A percentile compares a stretch with the other conserved stretches of the same genome.
Conservation (phyloP, 2,797 vertebrate genomes). For the Lepilemur septentrionalis region DNA sequence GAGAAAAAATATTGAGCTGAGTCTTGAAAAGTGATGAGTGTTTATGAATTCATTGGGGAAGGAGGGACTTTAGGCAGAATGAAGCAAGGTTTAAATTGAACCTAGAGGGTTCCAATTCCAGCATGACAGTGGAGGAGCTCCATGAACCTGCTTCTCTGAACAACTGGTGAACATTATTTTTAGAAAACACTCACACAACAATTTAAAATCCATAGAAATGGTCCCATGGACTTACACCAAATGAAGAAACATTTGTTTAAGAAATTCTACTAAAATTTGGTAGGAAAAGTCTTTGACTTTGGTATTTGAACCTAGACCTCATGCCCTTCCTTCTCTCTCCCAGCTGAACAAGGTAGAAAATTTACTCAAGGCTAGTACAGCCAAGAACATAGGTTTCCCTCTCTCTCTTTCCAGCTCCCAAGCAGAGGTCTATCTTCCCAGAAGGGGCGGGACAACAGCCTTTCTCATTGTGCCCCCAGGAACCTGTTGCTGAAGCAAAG, state of each 20-base stretch:
- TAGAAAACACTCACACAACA: not conserved
- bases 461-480: not conserved
- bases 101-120: not conserved
- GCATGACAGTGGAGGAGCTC: not conserved
- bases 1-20: not conserved
- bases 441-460: too few relatives aligned
- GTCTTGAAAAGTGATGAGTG: not conserved
- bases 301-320: not conserved
- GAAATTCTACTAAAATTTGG: not conserved
- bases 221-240: not conserved
- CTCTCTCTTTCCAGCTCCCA: too few relatives aligned
- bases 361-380: not conserved
- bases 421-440: not conserved
- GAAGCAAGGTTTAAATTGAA: not conserved
- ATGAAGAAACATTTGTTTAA: not conserved
- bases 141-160: not conserved
- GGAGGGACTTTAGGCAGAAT: not conserved
- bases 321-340: not conserved
- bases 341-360: not conserved
- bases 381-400: not conserved
- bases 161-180: not conserved
- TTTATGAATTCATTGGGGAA: not conserved
- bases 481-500: not conserved
- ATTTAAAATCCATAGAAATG: not conserved
- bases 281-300: not conserved